Conservation (phyloP, 2,113 vertebrate genomes). For the Podarcis raffonei region DNA sequence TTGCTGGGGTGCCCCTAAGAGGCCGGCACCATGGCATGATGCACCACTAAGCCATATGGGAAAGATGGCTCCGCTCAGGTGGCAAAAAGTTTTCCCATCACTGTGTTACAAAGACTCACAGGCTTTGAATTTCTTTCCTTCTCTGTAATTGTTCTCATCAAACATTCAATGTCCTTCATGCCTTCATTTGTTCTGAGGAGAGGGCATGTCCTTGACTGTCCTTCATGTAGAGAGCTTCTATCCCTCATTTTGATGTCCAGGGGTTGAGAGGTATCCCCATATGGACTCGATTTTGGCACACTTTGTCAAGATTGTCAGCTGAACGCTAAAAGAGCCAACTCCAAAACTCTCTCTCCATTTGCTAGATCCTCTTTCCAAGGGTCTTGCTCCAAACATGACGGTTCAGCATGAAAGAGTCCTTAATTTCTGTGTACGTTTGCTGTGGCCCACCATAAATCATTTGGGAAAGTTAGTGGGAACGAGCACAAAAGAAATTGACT, state of each 20-base stretch:
- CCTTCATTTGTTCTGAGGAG: not conserved
- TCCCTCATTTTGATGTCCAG: not conserved
- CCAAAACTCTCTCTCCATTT: not conserved
- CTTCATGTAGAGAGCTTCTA: not conserved
- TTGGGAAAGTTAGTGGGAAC: not conserved
- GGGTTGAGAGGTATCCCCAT: not conserved
- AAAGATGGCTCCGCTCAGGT: too few species aligned
- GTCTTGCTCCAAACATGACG: not conserved
- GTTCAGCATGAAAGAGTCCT: not conserved
- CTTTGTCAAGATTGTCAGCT: fast-evolving
- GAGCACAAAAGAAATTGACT: not conserved
- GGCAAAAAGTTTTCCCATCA: too few species aligned
- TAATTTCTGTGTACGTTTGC: not conserved
- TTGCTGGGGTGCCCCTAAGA: too few species aligned
- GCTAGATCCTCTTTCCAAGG: fast-evolving
- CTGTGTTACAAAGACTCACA: too few species aligned
- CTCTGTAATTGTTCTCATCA: not conserved
- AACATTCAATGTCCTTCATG: not conserved
- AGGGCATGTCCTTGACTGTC: constrained; percentile 1
- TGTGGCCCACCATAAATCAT: not conserved
- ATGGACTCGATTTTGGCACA: fast-evolving
- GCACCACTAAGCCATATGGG: too few species aligned
- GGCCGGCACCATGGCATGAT: too few species aligned
- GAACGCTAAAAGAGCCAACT: not conserved
- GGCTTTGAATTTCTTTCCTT: not conserved